These are phyloP conservation scores for Sebastes cheni DNA, from an alignment of 2,797 vertebrate species.

Conservation along the genomic window DNA sequence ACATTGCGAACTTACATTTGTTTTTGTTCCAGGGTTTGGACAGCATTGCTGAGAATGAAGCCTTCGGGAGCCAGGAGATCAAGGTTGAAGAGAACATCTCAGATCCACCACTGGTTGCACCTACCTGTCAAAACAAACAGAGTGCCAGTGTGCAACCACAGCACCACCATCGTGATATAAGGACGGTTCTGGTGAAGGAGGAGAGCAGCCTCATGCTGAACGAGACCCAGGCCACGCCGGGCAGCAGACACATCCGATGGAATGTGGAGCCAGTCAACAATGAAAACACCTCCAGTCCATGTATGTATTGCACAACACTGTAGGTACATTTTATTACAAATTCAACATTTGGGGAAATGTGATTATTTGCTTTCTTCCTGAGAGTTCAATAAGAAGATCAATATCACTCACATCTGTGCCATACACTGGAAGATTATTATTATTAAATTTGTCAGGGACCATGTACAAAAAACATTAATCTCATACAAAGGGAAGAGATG, in stretches of 20 bases:
- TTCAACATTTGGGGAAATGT: background rate
- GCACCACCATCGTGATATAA: slow-evolving; percentile 64
- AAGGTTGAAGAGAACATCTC: slow-evolving; percentile 71
- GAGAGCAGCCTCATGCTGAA: slow-evolving; percentile 67
- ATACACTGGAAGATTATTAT: background rate
- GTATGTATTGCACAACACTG: slow-evolving; percentile 51
- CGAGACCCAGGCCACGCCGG: slow-evolving; percentile 50
- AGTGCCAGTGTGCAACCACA: slow-evolving; percentile 35
- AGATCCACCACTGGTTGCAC: slow-evolving; percentile 22
- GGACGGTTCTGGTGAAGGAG: slow-evolving; percentile 80
- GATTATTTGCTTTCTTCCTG: background rate
- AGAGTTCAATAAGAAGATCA: background rate
- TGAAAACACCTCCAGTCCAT: slow-evolving; percentile 65
- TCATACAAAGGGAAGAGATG: background rate
- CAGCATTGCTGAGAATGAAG: slow-evolving; percentile 20
- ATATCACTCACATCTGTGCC: background rate
- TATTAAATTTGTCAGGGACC: background rate
- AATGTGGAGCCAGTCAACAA: slow-evolving; percentile 57
- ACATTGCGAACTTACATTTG: background rate
- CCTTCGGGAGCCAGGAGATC: slow-evolving; percentile 51
- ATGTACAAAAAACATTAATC: background rate
- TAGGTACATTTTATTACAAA: background rate
- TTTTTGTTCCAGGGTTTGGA: slow-evolving; percentile 43
- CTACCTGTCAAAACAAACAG: slow-evolving; percentile 28
- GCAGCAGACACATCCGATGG: slow-evolving; percentile 59